Conservation (phyloP, 2,888 invertebrate genomes). For the Caenorhabditis angaria region DNA sequence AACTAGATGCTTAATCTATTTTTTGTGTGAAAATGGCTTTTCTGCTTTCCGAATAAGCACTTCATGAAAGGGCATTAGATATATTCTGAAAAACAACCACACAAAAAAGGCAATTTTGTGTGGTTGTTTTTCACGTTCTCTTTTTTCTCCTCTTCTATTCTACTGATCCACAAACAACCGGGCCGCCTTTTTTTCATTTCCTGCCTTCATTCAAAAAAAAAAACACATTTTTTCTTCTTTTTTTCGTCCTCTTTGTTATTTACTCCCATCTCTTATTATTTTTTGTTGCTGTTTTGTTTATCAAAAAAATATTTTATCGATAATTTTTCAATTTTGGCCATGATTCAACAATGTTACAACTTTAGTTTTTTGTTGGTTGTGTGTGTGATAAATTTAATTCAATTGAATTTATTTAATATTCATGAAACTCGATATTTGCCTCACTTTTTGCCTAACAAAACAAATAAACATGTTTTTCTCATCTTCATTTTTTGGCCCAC, state of each 20-base stretch:
- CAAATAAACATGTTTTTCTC: too few species aligned
- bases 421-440: too few species aligned
- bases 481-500: too few species aligned
- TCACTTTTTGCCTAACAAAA: too few species aligned
- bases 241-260: background rate
- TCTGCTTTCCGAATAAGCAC: background rate
- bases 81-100: background rate
- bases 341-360: too few species aligned
- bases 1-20: too few species aligned
- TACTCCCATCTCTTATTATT: slow-evolving; percentile 10
- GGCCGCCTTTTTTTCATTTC: background rate
- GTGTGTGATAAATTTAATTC: too few species aligned
- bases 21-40: too few species aligned
- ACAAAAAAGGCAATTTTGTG: background rate
- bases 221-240: background rate
- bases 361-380: too few species aligned
- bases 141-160: background rate
- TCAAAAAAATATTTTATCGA: too few species aligned
- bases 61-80: background rate
- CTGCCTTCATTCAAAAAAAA: background rate
- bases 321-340: too few species aligned
- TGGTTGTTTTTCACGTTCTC: background rate
- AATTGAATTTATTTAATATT: too few species aligned
- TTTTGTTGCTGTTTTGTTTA: slow-evolving; percentile 3
- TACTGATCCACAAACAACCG: background rate